Percentiles rank a stretch among this genome's conserved stretches.
These are phyloP conservation scores for Hafferia zeledoni DNA, from an alignment of 2,797 vertebrate genomes.

Conservation along the genomic window DNA sequence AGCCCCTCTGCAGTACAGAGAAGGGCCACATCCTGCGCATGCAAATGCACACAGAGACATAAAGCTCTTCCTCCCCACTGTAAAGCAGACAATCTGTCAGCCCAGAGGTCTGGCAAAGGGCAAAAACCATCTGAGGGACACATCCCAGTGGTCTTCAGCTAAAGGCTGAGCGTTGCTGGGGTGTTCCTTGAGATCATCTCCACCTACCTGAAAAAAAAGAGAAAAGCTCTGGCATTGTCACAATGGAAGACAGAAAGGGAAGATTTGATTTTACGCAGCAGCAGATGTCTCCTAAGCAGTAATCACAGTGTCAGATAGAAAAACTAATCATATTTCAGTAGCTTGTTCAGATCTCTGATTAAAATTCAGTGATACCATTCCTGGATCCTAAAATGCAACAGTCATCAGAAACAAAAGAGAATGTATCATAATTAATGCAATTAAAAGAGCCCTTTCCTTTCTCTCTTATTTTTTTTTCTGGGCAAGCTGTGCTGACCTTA, in stretches of 20 bases:
- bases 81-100: not conserved
- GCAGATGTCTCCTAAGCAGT: constrained; percentile 73
- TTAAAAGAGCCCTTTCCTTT: constrained; percentile 34
- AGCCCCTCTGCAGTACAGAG: not conserved
- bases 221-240: not conserved
- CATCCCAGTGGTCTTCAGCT: not conserved
- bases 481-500: constrained; percentile 1
- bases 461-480: not conserved
- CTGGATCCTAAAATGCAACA: constrained; percentile 65
- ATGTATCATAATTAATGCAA: constrained; percentile 60
- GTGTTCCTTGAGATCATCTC: not conserved
- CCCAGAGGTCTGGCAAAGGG: not conserved
- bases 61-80: not conserved
- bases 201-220: not conserved
- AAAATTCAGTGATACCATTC: constrained; percentile 69
- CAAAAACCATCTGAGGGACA: not conserved
- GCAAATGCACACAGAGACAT: not conserved
- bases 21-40: not conserved
- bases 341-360: constrained; percentile 68
- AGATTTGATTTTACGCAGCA: constrained; percentile 68
- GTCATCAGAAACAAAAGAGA: constrained; percentile 64
- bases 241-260: constrained; percentile 40
- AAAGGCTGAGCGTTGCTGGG: not conserved
- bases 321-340: constrained; percentile 74
- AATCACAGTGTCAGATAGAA: constrained; percentile 69